phyloP scores from a whole-genome alignment of 1,140 invertebrate species.

The Formica exsecta region DNA sequence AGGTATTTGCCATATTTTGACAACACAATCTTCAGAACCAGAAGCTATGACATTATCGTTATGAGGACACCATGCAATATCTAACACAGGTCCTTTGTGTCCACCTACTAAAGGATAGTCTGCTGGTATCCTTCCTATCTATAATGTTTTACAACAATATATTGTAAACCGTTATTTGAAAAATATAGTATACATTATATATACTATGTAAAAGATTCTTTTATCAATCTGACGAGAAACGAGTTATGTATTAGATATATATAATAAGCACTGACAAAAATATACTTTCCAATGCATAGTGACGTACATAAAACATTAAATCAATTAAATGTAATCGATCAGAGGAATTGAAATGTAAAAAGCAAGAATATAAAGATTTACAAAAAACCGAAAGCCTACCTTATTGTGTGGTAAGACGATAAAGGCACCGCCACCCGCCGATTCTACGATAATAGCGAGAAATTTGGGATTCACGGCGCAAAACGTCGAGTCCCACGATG shows the following conservation, averaged over 20 bases:
- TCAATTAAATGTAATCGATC: no score
- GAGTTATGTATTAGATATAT: background rate
- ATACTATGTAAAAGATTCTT: no score
- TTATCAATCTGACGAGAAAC: no score
- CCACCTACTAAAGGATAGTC: constrained; percentile 98
- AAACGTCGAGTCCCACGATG: constrained; percentile 98
- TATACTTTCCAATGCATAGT: no score
- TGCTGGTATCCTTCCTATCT: constrained; percentile 97
- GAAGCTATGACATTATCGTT: constrained; percentile 99
- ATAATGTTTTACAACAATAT: constrained; percentile 51
- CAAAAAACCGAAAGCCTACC: constrained; percentile 73
- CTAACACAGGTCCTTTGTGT: constrained; percentile 98
- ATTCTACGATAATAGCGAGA: constrained; percentile 99
- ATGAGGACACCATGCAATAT: constrained; percentile 99
- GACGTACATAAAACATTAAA: no score
- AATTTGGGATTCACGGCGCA: constrained; percentile 99
- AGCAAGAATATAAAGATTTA: background rate
- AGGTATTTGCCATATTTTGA: constrained; percentile 97
- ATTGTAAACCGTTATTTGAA: background rate
- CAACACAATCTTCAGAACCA: constrained; percentile 98
- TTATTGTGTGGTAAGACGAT: constrained; percentile 98
- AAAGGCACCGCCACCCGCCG: constrained; percentile 99
- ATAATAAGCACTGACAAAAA: background rate
- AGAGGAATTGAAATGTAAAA: background rate
- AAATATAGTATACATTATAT: background rate